A percentile compares a stretch with the other conserved stretches of the same genome.
Evolutionary conservation across 1,140 invertebrate genomes (phyloP).

Genomic region (Lasaia peninsularis): DNA sequence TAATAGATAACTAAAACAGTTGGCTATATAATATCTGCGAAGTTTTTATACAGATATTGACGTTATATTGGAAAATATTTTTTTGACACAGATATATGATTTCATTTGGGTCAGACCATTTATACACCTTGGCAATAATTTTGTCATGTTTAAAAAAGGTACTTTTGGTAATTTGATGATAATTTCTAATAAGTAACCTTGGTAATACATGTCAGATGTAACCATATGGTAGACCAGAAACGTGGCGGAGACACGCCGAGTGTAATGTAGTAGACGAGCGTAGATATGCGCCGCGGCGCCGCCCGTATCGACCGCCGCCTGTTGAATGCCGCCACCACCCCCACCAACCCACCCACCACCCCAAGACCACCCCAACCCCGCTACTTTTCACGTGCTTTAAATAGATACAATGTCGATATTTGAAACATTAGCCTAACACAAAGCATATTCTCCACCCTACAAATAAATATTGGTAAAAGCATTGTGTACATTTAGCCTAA

Average conservation of each 20-base stretch:
- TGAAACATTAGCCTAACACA: constrained; percentile 59
- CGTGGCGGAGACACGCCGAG: constrained; percentile 21
- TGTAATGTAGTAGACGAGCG: constrained; percentile 36
- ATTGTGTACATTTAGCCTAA: neutral
- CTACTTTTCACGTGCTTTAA: constrained; percentile 71
- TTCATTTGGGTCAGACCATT: too few relatives aligned
- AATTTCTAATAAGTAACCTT: too few relatives aligned
- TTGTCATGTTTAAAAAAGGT: too few relatives aligned
- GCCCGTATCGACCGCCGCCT: constrained; percentile 69
- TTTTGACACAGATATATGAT: too few relatives aligned
- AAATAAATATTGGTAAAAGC: constrained; percentile 11
- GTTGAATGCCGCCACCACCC: constrained; percentile 66
- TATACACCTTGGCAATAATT: too few relatives aligned
- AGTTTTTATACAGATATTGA: too few relatives aligned
- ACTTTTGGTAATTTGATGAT: too few relatives aligned
- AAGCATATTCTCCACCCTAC: constrained; percentile 31
- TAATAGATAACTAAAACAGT: too few relatives aligned
- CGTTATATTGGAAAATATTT: too few relatives aligned
- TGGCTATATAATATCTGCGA: too few relatives aligned
- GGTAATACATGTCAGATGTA: too few relatives aligned
- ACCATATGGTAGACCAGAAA: constrained; percentile 1
- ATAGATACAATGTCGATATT: constrained; percentile 71
- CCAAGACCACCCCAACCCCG: constrained; percentile 47
- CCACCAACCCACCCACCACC: constrained; percentile 29
- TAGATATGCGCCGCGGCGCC: constrained; percentile 47